A percentile compares a stretch with the other conserved stretches of the same genome.
Evolutionary conservation across 92 coral and sea anemone species (phyloP).

Genomic region (Siderastrea siderea): DNA sequence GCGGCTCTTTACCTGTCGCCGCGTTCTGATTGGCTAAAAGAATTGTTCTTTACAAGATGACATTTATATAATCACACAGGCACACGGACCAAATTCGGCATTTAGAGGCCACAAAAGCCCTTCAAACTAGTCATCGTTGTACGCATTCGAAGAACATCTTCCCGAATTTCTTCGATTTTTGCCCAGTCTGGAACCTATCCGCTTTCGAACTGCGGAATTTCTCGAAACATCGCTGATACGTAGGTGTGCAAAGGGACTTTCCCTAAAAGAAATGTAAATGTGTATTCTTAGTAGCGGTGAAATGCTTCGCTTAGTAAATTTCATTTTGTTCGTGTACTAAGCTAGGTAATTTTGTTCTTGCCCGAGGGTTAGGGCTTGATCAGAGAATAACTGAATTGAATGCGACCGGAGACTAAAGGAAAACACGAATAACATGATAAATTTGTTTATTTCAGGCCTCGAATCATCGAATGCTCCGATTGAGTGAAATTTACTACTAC

Average conservation of each 20-base stretch:
- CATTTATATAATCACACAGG: constrained; percentile 67
- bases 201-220: background rate
- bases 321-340: constrained; percentile 41
- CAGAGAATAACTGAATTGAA: constrained; percentile 15
- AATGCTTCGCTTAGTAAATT: constrained; percentile 41
- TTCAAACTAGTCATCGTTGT: constrained; percentile 30
- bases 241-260: constrained; percentile 26
- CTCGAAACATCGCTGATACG: constrained; percentile 18
- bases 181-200: background rate
- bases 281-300: constrained; percentile 45
- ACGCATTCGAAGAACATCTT: constrained; percentile 42
- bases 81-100: constrained; percentile 94
- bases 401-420: constrained; percentile 5
- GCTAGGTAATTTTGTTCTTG: constrained; percentile 23
- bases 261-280: constrained; percentile 6
- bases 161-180: constrained; percentile 44
- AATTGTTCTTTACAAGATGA: constrained; percentile 88
- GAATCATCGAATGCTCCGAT: constrained; percentile 18
- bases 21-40: constrained; percentile 81
- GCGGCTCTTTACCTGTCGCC: constrained; percentile 60
- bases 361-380: constrained; percentile 36
- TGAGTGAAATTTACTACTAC: constrained; percentile 52
- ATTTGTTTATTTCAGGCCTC: constrained; percentile 29
- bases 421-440: constrained; percentile 18
- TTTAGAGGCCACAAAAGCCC: constrained; percentile 84